phyloP scores from a whole-genome alignment of 2,888 invertebrate species.

The Escarpia spicata region DNA sequence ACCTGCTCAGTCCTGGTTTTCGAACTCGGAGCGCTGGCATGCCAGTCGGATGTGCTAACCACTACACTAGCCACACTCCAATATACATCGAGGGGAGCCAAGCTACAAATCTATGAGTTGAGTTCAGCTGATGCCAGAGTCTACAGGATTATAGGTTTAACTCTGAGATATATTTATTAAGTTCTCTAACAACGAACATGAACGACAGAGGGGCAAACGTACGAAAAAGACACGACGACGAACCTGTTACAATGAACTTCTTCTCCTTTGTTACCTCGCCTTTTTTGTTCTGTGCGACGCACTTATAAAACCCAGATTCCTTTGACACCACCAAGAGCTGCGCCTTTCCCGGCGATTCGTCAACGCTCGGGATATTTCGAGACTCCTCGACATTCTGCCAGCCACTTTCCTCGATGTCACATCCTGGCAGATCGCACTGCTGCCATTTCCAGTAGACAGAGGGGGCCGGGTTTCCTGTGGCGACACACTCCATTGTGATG shows the following conservation, averaged over 20 bases:
- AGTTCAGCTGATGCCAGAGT: background rate
- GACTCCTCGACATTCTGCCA: background rate
- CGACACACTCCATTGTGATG: background rate
- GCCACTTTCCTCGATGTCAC: background rate
- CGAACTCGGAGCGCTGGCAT: too few relatives aligned
- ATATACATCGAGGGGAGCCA: background rate
- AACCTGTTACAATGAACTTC: background rate
- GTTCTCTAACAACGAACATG: background rate
- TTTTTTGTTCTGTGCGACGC: background rate
- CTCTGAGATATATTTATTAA: too few relatives aligned
- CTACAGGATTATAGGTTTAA: background rate
- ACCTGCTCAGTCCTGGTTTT: too few relatives aligned
- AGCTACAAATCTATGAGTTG: background rate
- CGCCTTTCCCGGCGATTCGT: background rate
- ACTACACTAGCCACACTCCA: too few relatives aligned
- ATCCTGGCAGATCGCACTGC: background rate
- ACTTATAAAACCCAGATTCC: background rate
- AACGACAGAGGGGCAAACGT: background rate
- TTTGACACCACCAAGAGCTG: background rate
- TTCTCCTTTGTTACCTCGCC: background rate
- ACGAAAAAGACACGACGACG: background rate
- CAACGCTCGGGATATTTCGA: too few relatives aligned
- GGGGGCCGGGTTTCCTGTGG: background rate
- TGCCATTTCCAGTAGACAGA: background rate
- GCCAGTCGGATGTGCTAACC: too few relatives aligned